Base-by-base conservation (phyloP, 1,140 invertebrate genomes). In the Drosophila nigrodunni region DNA sequence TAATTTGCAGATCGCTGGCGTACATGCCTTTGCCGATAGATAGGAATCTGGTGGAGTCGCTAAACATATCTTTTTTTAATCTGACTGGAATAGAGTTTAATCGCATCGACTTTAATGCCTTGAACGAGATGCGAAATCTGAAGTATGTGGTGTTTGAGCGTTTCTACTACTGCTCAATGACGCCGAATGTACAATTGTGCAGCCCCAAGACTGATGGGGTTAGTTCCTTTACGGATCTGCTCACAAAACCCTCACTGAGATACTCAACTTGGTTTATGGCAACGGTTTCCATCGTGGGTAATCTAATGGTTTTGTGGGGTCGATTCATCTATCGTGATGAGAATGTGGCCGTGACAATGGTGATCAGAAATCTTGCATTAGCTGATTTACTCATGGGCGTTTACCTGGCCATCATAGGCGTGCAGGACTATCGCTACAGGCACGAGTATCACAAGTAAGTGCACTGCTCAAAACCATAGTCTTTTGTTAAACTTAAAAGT, bases 311-410 rank as follows among this genome's bases (percentile, higher is more conserved):
- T 1, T 87, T 97, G 11, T 95, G 94, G 92, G 95, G 95, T 59
- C 93, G 96, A 77, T 94, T 95, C 58, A 93, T 94, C 1, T 93
- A 94, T 10, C 94, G 93, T 18, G 94, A 95, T 74, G 94, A 95
- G 77, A 95, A 95, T 79, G 93, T 93, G 49, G 93, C 94, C 0
- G 91, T 95, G 0, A 95, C 94, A 49, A 93, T 95, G 57, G 93
- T 96, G 35, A 95, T 97, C 64, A 94, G 94, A 49, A 97, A 97
- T 92, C 92, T 97, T 41, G 95, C 96, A 50, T 93, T 95, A n/a
- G 95, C 96, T 6, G 96, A 97, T 92, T 93, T 96, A 75, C 90
- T 97, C 13, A 97, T 97, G 95, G 96, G 96, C 1, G 88, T 97
- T 49, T 97, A 97, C 92, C 93, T 97, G 61, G 85, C 96, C 10